Evolutionary conservation across 1,140 invertebrate species (phyloP).

Genomic region (Pseudobourletiella spinata): DNA sequence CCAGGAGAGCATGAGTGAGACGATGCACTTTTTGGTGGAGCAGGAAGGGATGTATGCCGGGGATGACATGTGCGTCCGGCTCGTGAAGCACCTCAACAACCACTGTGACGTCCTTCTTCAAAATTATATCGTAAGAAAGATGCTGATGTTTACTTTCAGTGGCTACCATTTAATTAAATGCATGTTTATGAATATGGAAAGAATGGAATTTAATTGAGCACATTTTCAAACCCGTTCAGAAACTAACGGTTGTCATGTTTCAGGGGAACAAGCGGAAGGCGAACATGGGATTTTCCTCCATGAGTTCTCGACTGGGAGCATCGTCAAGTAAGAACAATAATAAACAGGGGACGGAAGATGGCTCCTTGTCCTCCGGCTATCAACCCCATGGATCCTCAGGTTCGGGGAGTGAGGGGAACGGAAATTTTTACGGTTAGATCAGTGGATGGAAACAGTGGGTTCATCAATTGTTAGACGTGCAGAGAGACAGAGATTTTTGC

Average conservation of each 20-base stretch:
- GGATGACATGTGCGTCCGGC: conserved; percentile 68
- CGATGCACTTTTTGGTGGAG: conserved; percentile 79
- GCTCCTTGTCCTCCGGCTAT: conserved; percentile 35
- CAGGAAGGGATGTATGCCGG: conserved; percentile 65
- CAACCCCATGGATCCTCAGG: conserved; percentile 36
- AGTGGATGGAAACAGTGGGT: neutral
- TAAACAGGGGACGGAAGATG: too few relatives aligned
- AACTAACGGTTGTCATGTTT: too few relatives aligned
- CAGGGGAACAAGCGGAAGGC: conserved; percentile 29
- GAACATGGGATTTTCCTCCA: conserved; percentile 16
- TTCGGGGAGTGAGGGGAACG: conserved; percentile 32
- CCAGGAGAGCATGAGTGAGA: conserved; percentile 81
- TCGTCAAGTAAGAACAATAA: neutral
- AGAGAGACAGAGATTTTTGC: too few relatives aligned
- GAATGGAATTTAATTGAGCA: too few relatives aligned
- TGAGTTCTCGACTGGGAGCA: neutral
- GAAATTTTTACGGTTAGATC: conserved; percentile 5
- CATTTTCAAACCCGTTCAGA: conserved; percentile 2
- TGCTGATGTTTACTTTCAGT: too few relatives aligned
- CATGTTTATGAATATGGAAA: too few relatives aligned
- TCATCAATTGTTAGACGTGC: neutral
- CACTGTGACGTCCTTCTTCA: conserved; percentile 44
- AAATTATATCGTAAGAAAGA: conserved; percentile 9
- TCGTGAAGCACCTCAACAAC: conserved; percentile 72
- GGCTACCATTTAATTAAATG: too few relatives aligned